Percentiles rank a stretch among this genome's conserved stretches.
These are phyloP conservation scores for Venustoraphidia nigricollis DNA, from an alignment of 2,888 invertebrate genomes.

Conservation along the genomic window DNA sequence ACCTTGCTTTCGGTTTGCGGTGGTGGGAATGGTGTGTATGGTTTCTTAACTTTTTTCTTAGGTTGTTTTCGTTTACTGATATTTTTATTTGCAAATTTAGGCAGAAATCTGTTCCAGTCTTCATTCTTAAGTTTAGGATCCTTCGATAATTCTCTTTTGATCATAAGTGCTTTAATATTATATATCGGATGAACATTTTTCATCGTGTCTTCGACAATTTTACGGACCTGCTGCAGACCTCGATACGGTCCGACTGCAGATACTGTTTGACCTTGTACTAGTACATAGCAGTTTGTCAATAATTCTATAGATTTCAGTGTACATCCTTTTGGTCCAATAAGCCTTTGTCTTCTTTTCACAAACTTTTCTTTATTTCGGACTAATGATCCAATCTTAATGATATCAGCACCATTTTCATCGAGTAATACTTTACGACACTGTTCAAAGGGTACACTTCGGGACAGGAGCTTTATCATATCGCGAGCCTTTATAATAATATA, in stretches of 20 bases:
- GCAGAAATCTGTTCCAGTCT: conserved; percentile 93
- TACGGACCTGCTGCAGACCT: conserved; percentile 72
- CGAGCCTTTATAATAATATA: conserved; percentile 91
- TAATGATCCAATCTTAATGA: conserved; percentile 88
- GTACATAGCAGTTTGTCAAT: conserved; percentile 87
- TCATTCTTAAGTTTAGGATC: conserved; percentile 84
- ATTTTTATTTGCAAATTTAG: conserved; percentile 80
- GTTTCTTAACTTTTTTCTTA: conserved; percentile 77
- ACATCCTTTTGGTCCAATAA: conserved; percentile 96
- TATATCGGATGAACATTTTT: conserved; percentile 98
- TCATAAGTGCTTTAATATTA: conserved; percentile 94
- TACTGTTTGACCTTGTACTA: conserved; percentile 96
- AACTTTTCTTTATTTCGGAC: conserved; percentile 88
- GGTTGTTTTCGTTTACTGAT: conserved; percentile 78
- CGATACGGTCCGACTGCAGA: conserved; percentile 91
- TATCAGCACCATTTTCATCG: conserved; percentile 87
- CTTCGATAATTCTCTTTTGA: conserved; percentile 87
- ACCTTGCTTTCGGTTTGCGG: conserved; percentile 81
- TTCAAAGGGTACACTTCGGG: conserved; percentile 92
- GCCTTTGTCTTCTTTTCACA: conserved; percentile 80
- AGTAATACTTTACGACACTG: conserved; percentile 77
- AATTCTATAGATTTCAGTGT: conserved; percentile 94
- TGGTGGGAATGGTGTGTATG: conserved; percentile 97
- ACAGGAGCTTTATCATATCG: conserved; percentile 87
- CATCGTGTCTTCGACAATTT: conserved; percentile 93